phyloP scores from a whole-genome alignment of 2,113 vertebrate genomes.

The Hippocampus mohnikei region DNA sequence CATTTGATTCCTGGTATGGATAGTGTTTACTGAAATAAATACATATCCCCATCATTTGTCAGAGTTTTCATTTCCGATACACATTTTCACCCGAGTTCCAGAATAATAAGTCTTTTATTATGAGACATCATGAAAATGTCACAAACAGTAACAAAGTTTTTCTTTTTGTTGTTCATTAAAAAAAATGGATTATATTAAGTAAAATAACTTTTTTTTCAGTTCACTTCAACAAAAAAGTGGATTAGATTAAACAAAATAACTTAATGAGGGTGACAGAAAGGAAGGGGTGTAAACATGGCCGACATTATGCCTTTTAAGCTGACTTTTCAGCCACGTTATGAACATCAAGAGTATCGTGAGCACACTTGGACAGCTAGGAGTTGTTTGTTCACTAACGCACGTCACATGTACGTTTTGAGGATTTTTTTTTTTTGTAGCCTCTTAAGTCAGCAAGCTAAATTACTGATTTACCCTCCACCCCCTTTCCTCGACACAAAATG shows the following conservation, averaged over 20 bases:
- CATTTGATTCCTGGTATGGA: conserved; percentile 25
- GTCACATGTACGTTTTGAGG: conserved; percentile 37
- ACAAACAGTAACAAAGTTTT: conserved; percentile 67
- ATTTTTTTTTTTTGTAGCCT: conserved; percentile 30
- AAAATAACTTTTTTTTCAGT: conserved; percentile 73
- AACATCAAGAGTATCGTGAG: conserved; percentile 36
- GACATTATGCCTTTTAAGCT: conserved; percentile 42
- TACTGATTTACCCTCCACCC: conserved; percentile 37
- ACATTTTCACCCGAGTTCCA: not conserved
- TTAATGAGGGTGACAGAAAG: conserved; percentile 71
- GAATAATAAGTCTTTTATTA: conserved; percentile 74
- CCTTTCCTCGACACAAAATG: conserved; percentile 8
- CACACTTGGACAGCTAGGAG: conserved; percentile 47
- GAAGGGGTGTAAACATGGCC: conserved; percentile 21
- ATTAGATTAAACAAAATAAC: conserved; percentile 79
- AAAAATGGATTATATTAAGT: conserved; percentile 65
- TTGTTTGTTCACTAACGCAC: conserved; percentile 55
- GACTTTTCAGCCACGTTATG: conserved; percentile 23
- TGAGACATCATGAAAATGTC: conserved; percentile 75
- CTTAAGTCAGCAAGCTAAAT: conserved; percentile 43
- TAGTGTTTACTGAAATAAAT: conserved; percentile 50
- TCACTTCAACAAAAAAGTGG: conserved; percentile 59
- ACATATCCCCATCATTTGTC: not conserved
- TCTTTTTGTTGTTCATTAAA: conserved; percentile 61
- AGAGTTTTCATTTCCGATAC: not conserved